phyloP scores from a whole-genome alignment of 2,888 invertebrate genomes.

The Tuberolachnus salignus region DNA sequence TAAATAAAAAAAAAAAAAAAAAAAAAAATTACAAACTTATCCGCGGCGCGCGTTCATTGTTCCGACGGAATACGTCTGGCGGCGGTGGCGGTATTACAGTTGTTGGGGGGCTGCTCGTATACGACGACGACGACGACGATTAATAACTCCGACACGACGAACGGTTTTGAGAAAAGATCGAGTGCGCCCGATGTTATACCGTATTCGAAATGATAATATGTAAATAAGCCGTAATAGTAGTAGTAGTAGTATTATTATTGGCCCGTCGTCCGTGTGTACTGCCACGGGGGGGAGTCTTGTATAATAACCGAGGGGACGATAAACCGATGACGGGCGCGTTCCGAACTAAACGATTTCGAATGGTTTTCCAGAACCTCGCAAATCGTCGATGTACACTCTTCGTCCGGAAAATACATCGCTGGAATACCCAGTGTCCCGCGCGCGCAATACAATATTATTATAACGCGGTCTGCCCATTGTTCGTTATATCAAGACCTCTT shows the following conservation, averaged over 20 bases:
- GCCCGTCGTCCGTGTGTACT: neutral
- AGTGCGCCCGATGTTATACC: neutral
- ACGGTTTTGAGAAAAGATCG: neutral
- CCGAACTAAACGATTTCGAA: neutral
- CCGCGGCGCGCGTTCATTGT: conserved; percentile 8
- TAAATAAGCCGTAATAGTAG: neutral
- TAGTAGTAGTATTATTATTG: neutral
- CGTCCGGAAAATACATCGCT: neutral
- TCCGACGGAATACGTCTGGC: neutral
- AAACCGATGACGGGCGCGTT: neutral
- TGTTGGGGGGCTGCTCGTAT: neutral
- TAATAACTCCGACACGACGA: conserved; percentile 7
- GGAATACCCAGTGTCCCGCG: no score
- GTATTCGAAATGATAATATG: neutral
- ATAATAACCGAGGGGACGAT: neutral
- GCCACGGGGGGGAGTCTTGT: neutral
- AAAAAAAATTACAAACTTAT: conserved; percentile 15
- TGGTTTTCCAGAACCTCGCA: neutral
- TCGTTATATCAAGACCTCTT: no score
- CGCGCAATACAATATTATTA: no score
- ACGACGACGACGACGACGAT: no score
- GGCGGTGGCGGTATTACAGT: neutral
- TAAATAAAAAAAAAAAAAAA: neutral
- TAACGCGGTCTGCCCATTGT: no score
- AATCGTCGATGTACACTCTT: neutral